A percentile compares a stretch with the other conserved stretches of the same genome.
These are phyloP conservation scores for Diglossa cyanea DNA, from an alignment of 2,797 vertebrate genomes.

Conservation along the genomic window DNA sequence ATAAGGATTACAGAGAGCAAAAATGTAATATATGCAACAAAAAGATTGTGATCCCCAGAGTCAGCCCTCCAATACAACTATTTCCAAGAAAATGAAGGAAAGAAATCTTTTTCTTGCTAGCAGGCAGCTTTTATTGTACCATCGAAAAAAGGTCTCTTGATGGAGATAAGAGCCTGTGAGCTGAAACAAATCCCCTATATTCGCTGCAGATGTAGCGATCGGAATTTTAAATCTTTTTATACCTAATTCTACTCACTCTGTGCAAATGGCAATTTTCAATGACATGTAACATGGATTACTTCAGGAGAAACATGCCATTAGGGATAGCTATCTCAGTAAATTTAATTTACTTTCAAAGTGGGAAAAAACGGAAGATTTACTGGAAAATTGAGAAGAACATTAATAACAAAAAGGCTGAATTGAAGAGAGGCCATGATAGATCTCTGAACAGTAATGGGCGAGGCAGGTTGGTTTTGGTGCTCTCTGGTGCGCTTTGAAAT, in stretches of 20 bases:
- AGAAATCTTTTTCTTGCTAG: not conserved
- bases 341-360: not conserved
- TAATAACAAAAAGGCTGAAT: not conserved
- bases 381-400: not conserved
- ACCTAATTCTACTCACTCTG: not conserved
- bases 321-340: not conserved
- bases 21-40: not conserved
- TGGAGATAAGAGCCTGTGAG: not conserved
- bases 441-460: not conserved
- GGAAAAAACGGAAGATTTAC: not conserved
- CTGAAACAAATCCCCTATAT: not conserved
- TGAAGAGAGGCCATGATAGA: not conserved
- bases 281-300: accelerated
- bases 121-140: not conserved
- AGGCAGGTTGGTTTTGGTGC: not conserved
- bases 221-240: not conserved
- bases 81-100: not conserved
- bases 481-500: not conserved
- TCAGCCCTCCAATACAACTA: not conserved
- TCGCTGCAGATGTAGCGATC: not conserved
- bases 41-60: not conserved
- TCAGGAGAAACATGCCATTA: not conserved
- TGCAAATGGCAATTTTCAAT: not conserved
- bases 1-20: not conserved
- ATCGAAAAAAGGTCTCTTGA: not conserved